A percentile compares a stretch with the other conserved stretches of the same genome.
Evolutionary conservation across 2,797 vertebrate genomes (phyloP).

Genomic region (Sebastiscus albofasciatus): DNA sequence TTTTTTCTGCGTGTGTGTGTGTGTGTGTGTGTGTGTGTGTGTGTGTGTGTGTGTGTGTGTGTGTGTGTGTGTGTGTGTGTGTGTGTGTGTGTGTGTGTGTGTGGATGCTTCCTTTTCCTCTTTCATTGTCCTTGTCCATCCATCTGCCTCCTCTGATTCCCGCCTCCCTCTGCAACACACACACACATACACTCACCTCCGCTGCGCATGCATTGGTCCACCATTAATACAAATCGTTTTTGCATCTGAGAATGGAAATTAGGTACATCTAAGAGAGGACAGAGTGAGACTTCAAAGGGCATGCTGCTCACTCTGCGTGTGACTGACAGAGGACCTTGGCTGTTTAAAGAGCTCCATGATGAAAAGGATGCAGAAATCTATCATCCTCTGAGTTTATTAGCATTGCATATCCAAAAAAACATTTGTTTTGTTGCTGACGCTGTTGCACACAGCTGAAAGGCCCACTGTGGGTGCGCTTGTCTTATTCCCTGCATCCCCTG

Average conservation of each 20-base stretch:
- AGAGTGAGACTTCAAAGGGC: conserved; percentile 80
- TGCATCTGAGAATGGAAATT: conserved; percentile 81
- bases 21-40: conserved; percentile 1
- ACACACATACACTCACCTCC: conserved; percentile 18
- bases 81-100: neutral
- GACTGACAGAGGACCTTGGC: conserved; percentile 72
- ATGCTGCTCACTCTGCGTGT: conserved; percentile 57
- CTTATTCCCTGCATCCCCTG: conserved; percentile 55
- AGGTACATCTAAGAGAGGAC: conserved; percentile 76
- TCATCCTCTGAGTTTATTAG: conserved; percentile 75
- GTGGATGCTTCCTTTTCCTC: conserved; percentile 48
- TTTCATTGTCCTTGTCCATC: conserved; percentile 61
- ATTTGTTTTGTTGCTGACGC: conserved; percentile 65
- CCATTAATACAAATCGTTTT: conserved; percentile 79
- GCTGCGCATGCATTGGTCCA: conserved; percentile 74
- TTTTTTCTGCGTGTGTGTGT: conserved; percentile 21
- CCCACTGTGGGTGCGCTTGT: conserved; percentile 35
- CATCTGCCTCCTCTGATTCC: conserved; percentile 62
- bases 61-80: neutral
- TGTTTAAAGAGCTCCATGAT: conserved; percentile 73
- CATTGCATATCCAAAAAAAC: conserved; percentile 69
- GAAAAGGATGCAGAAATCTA: conserved; percentile 80
- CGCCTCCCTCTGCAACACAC: conserved; percentile 29
- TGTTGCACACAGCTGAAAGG: conserved; percentile 59
- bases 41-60: neutral